Evolutionary conservation across 2,113 vertebrate species (phyloP), one percentile per base, ranked within the genome.

Genomic region (Colistium nudipinnis): DNA sequence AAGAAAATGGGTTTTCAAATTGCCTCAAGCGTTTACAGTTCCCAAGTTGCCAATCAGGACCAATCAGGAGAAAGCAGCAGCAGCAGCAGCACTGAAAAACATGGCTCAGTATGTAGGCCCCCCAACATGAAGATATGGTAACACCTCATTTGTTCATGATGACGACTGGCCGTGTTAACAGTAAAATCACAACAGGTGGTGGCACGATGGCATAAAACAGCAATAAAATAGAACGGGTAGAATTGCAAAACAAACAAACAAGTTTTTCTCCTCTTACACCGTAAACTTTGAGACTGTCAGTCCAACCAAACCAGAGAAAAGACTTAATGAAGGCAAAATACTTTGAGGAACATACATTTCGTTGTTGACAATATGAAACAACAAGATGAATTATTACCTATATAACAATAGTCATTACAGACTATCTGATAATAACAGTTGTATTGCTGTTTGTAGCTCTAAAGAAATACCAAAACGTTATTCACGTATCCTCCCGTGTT

Each of bases 1-100:
- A 79, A 84, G 82, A 83, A 88, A 82, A 85, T 88, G 76, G 74
- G n/a, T 87, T 88, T 88, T 85, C 72, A 87, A 87, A 88, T 91
- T 86, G 81, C 87, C 75, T 88, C 66, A 74, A 84, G 70, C 79
- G 73, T 81, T 80, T 79, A 84, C 43, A 61, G 71, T 81, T 47
- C 75, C 72, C 35, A 0, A 75, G 74, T 86, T 85, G 81, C 64
- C 76, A 83, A 82, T 86, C 69, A 67, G 67, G 51, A 61, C 35
- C 77, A 51, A 73, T 82, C 64, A 84, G 78, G n/a, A n/a, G n/a
- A n/a, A n/a, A n/a, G n/a, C n/a, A n/a, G n/a, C n/a, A n/a, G n/a
- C n/a, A 70, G 74, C 66, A 53, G 55, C 13, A 17, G 65, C 3
- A 11, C 44, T 54, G 45, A 63, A 78, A 79, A 81, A 76, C 44